Conservation (phyloP, 2,888 invertebrate species). For the Alviniconcha strummeri region DNA sequence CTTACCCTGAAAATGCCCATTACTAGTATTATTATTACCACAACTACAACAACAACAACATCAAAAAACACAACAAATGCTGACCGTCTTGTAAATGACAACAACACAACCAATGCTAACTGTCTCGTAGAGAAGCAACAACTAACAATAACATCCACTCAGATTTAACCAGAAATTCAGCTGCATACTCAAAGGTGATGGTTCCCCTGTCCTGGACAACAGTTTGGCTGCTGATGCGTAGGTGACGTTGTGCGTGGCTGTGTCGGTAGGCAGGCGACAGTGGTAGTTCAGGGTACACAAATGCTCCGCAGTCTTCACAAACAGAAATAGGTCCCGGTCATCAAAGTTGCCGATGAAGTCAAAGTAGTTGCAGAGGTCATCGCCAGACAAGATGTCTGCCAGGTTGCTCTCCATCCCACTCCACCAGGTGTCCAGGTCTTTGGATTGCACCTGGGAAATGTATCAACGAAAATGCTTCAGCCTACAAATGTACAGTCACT, state of each 20-base stretch:
- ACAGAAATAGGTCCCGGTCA: slow-evolving; percentile 56
- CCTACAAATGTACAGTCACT: too few relatives aligned
- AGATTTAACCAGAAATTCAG: neutral
- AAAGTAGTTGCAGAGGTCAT: slow-evolving; percentile 64
- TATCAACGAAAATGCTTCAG: too few relatives aligned
- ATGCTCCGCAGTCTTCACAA: slow-evolving; percentile 63
- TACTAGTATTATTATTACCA: too few relatives aligned
- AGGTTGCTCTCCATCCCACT: slow-evolving; percentile 61
- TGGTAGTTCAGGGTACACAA: slow-evolving; percentile 58
- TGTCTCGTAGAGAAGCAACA: too few relatives aligned
- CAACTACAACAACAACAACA: too few relatives aligned
- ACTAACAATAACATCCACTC: too few relatives aligned
- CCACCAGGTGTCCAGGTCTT: slow-evolving; percentile 64
- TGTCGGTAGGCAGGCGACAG: slow-evolving; percentile 60
- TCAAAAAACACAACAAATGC: too few relatives aligned
- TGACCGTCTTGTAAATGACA: too few relatives aligned
- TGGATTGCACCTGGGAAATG: slow-evolving; percentile 42
- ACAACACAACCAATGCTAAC: too few relatives aligned
- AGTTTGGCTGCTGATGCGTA: slow-evolving; percentile 58
- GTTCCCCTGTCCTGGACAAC: slow-evolving; percentile 44
- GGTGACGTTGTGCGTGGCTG: slow-evolving; percentile 62
- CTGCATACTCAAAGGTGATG: slow-evolving; percentile 39
- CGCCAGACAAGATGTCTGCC: slow-evolving; percentile 55
- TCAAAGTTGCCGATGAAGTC: slow-evolving; percentile 63
- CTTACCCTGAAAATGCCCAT: too few relatives aligned